Base-by-base conservation (phyloP, 2,113 vertebrate species). In the Psilopsiagon aurifrons region DNA sequence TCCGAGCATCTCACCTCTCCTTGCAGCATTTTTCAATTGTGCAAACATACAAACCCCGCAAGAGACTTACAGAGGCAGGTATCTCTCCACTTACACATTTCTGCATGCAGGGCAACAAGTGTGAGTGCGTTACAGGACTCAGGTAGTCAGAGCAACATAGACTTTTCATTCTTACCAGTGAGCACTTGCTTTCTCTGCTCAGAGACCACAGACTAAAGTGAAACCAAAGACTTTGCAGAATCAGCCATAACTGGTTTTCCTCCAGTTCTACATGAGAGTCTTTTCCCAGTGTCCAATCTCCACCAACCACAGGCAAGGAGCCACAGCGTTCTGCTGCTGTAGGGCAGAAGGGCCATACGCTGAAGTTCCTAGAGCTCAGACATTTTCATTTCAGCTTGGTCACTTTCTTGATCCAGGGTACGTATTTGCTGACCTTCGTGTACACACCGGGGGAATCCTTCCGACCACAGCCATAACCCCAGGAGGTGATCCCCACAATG, bases 401-500 rank as follows among this genome's bases (percentile, higher is more conserved):
- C 83, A 97, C 98, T 83, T 98, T 98, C 51, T 98, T 98, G 55
- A 99, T 99, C 99, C 99, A 99, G 89, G 98, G 95, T 66, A 98
- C 97, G 9, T 99, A 99, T 84, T 98, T 98, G 95, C 98, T 98
- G 92, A 99, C 98, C 52, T 98, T 98, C 2, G 99, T 98, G 97
- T 99, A 99, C 46, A 99, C 98, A 4, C 98, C 98, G 0, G 99
- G 99, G 3, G 98, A 99, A 73, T 98, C 97, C 52, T 98, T 98
- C 76, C 98, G 98, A n/a, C 98, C 97, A 55, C 99, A 99, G 87
- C 98, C 98, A 7, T 98, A 98, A n/a, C 98, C 98, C 97, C 99
- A 98, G 29, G 98, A 98, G 25, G 99, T 98, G 43, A 99, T 96
- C 35, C 99, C 99, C 29, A 98, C 90, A 84, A 99, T 98, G 70